A percentile compares a stretch with the other conserved stretches of the same genome.
Conservation (phyloP, 2,888 invertebrate species). For the Caenorhabditis imperialis region DNA sequence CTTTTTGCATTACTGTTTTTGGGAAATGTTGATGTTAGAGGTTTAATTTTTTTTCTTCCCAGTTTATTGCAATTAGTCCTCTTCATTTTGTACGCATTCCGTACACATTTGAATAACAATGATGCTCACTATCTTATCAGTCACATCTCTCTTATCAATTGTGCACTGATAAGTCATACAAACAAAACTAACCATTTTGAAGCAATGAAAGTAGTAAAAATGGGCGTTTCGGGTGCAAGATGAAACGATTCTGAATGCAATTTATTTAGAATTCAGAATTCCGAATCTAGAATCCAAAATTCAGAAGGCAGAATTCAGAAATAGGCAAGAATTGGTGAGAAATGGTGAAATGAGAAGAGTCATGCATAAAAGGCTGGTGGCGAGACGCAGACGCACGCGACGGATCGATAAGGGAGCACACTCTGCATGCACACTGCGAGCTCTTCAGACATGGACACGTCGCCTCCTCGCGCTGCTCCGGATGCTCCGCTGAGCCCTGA, state of each 20-base stretch:
- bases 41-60: no score
- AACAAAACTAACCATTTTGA: not conserved
- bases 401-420: conserved; percentile 47
- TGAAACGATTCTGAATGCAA: no score
- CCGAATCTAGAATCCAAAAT: no score
- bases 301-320: no score
- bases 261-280: conserved; percentile 18
- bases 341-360: conserved; percentile 4
- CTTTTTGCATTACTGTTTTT: no score
- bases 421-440: not conserved
- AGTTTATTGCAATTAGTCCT: no score
- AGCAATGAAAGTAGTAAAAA: conserved; percentile 25
- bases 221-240: no score
- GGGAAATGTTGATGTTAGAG: no score
- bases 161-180: not conserved
- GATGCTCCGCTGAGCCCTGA: conserved; percentile 23
- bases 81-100: no score
- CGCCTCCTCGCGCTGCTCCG: conserved; percentile 10
- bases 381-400: conserved; percentile 44
- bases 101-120: no score
- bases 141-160: not conserved
- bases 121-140: no score
- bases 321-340: conserved; percentile 20
- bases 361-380: not conserved
- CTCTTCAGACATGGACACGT: conserved; percentile 29